Evolutionary conservation across 1,140 invertebrate genomes (phyloP), one percentile per base, ranked within the genome.

Genomic region (Drosophila grimshawi): DNA sequence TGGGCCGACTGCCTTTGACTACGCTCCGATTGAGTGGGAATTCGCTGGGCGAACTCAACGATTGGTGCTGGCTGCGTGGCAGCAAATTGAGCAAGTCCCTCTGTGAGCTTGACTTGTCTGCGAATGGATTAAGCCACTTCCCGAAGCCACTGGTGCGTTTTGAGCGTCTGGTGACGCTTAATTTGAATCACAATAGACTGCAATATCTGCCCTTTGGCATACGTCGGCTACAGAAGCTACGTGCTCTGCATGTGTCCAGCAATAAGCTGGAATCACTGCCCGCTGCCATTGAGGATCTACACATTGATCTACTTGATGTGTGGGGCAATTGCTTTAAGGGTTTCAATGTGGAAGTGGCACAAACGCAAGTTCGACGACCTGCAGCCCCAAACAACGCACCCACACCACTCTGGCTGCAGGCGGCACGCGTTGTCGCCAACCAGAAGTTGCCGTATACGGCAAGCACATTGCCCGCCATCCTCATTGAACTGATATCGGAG

Each of bases 1-100:
- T 98, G 62, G 96, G 96, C 65, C 93, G 94, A 43, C 72, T 93
- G 3, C 93, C 94, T 69, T 90, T 98, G 53, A 94, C 94, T 73
- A 94, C 96, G 81, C 90, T 98, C 7, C 94, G 95, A 93, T 76
- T 98, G 19, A 93, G 95, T 4, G 94, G 95, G 65, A 98, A 98
- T 93, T 86, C 92, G 56, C 92, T 98, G 30, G 94, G 95, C 45
- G 92, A 93, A 75, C 79, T 86, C 30, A 91, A 91, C 48, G 94
- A 95, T 69, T 96, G 95, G 95, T 79, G 91, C 49, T 96, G 96
- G 96, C 77, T 96, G 43, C 92, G 94, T 46, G 94, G 94, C 29
- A 90, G 77, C 37, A 90, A 93, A 72, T 92, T 94, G 0, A 76
- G 67, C 8, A 43, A 76, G 8, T 74, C 91, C 0, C 69, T 93